These are phyloP conservation scores for Camptogramma bilineatum DNA, from an alignment of 2,888 invertebrate species.

Conservation along the genomic window DNA sequence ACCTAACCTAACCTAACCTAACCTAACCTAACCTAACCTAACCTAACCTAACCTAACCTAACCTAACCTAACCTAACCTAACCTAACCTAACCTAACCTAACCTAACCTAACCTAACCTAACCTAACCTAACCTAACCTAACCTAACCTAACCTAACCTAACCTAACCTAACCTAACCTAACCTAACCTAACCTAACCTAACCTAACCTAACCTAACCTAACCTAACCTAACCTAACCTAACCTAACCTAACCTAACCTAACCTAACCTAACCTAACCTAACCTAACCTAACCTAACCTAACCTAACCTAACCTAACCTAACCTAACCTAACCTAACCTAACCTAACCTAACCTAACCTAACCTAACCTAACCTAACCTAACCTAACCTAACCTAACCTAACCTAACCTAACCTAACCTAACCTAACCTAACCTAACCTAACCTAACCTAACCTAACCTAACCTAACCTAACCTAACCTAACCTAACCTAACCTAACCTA, in stretches of 20 bases:
- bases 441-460: conserved; percentile 25
- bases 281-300: conserved; percentile 26
- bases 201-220: conserved; percentile 26
- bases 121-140: conserved; percentile 26
- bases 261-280: conserved; percentile 26
- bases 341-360: conserved; percentile 23
- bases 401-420: conserved; percentile 23
- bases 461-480: conserved; percentile 24
- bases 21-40: conserved; percentile 24
- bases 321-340: conserved; percentile 16
- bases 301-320: conserved; percentile 20
- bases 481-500: conserved; percentile 26
- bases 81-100: conserved; percentile 26
- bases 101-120: conserved; percentile 25
- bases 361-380: conserved; percentile 26
- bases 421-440: conserved; percentile 21
- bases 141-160: conserved; percentile 23
- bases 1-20: conserved; percentile 21
- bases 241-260: conserved; percentile 26
- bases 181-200: conserved; percentile 22
- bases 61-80: conserved; percentile 26
- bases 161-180: conserved; percentile 17
- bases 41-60: conserved; percentile 19
- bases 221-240: conserved; percentile 26
- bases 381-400: conserved; percentile 26